Conservation (phyloP, 2,888 invertebrate species). For the Zeuzera pyrina region DNA sequence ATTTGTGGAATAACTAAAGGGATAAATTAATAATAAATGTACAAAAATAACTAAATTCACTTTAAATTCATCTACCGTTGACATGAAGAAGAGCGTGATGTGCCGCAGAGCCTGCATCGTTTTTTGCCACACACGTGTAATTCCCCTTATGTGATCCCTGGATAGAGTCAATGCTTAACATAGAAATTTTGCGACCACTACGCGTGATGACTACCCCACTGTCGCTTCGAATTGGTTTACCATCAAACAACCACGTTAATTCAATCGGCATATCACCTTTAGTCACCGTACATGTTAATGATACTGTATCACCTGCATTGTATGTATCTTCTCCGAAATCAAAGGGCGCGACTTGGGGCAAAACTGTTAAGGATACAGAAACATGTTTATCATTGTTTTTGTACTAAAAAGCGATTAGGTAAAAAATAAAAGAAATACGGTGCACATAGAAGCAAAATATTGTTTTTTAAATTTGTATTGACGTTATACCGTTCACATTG, state of each 20-base stretch:
- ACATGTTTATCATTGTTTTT: neutral
- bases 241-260: slow-evolving; percentile 75
- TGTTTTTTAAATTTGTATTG: slow-evolving; percentile 6
- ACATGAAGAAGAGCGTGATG: slow-evolving; percentile 57
- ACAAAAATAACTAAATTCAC: slow-evolving; percentile 7
- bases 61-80: slow-evolving; percentile 42
- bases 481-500: slow-evolving; percentile 77
- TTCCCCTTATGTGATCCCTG: slow-evolving; percentile 62
- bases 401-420: slow-evolving; percentile 2
- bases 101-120: slow-evolving; percentile 57
- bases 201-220: slow-evolving; percentile 60
- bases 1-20: slow-evolving; percentile 79
- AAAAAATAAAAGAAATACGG: slow-evolving; percentile 6
- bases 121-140: slow-evolving; percentile 69
- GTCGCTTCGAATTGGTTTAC: slow-evolving; percentile 31
- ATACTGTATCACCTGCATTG: slow-evolving; percentile 75
- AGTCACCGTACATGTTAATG: slow-evolving; percentile 76
- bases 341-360: slow-evolving; percentile 76
- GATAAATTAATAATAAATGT: slow-evolving; percentile 13
- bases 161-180: slow-evolving; percentile 67
- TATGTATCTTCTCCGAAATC: slow-evolving; percentile 75
- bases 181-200: slow-evolving; percentile 62
- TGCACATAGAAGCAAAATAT: slow-evolving; percentile 12
- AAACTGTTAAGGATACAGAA: slow-evolving; percentile 39
- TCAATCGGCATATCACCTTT: slow-evolving; percentile 81